phyloP scores from a whole-genome alignment of 2,797 vertebrate genomes.

The Heteromormyrus szaboi region DNA sequence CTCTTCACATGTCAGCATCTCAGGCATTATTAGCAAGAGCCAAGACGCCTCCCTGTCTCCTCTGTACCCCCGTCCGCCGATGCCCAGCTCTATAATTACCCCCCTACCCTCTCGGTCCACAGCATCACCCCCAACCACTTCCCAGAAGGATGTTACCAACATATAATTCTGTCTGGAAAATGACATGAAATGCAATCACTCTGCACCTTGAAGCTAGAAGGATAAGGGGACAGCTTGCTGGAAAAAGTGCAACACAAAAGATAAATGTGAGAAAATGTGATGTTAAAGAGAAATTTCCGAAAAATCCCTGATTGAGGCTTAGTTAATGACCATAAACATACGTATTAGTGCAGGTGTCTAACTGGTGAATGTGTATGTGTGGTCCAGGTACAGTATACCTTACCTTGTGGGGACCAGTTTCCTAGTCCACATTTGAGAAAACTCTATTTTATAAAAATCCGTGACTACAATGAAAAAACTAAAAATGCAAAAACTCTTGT shows the following conservation, averaged over 20 bases:
- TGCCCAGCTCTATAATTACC: not conserved
- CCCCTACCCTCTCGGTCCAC: not conserved
- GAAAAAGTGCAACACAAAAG: not conserved
- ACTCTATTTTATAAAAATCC: not conserved
- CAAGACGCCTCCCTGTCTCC: constrained; percentile 4
- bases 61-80: not conserved
- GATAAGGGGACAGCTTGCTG: not conserved
- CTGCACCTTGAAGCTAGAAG: not conserved
- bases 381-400: not conserved
- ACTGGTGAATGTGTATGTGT: not conserved
- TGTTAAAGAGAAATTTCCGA: not conserved
- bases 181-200: not conserved
- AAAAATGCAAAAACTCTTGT: not conserved
- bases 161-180: not conserved
- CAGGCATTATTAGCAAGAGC: constrained; percentile 14
- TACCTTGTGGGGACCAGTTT: not conserved
- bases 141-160: not conserved
- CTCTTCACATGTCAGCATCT: not conserved
- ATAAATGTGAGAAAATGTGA: not conserved
- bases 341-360: not conserved
- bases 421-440: not conserved
- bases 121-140: not conserved
- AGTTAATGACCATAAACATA: not conserved
- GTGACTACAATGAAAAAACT: not conserved
- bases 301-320: not conserved